These are phyloP conservation scores for Apoda limacodes DNA, from an alignment of 2,888 invertebrate species.

Conservation along the genomic window DNA sequence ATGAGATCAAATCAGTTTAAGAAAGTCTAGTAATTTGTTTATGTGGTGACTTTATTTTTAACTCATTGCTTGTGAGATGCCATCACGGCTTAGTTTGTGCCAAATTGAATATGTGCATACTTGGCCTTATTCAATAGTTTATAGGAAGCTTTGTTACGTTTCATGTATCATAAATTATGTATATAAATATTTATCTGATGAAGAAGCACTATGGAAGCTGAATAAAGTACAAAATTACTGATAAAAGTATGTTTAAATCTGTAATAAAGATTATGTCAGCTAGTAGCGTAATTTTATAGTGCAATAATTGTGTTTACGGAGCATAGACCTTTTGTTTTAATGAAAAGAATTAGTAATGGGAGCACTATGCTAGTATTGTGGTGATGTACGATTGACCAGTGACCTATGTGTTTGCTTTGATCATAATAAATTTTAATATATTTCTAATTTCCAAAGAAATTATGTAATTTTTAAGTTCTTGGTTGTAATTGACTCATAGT, in stretches of 20 bases:
- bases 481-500: conserved; percentile 40
- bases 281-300: conserved; percentile 58
- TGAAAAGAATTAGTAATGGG: conserved; percentile 20
- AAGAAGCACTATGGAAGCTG: conserved; percentile 37
- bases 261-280: conserved; percentile 32
- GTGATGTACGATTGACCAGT: conserved; percentile 33
- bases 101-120: too few species aligned
- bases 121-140: too few species aligned
- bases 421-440: conserved; percentile 46
- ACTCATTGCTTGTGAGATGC: too few species aligned
- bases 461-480: conserved; percentile 44
- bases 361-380: conserved; percentile 32
- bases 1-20: too few species aligned
- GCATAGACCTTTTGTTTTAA: conserved; percentile 24
- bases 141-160: conserved; percentile 28
- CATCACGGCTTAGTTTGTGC: too few species aligned
- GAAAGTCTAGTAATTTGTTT: too few species aligned
- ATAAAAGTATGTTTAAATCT: conserved; percentile 45
- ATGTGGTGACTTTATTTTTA: too few species aligned
- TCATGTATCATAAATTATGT: conserved; percentile 32
- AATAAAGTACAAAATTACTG: conserved; percentile 64
- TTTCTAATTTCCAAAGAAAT: conserved; percentile 54
- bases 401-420: conserved; percentile 33
- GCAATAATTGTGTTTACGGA: conserved; percentile 49
- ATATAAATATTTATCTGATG: conserved; percentile 28